Conservation (phyloP, 2,797 vertebrate species). For the Setipinna tenuifilis region DNA sequence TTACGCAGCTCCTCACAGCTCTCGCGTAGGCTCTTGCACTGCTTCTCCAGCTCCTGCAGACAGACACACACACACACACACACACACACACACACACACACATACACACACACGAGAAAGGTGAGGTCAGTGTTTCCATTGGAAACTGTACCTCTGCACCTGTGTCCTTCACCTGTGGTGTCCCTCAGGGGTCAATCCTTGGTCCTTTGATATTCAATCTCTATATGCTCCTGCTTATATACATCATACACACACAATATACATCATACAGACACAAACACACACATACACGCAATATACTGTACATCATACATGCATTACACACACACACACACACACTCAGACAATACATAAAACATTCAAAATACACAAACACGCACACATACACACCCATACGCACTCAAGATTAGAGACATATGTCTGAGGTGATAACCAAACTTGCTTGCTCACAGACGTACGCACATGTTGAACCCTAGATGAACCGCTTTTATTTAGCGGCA, state of each 20-base stretch:
- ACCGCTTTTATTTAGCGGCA: too few relatives aligned
- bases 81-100: slow-evolving; percentile 26
- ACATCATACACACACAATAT: slow-evolving; percentile 21
- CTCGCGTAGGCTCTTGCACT: slow-evolving; percentile 75
- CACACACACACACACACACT: neutral
- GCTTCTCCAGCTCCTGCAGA: slow-evolving; percentile 78
- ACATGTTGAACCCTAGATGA: too few relatives aligned
- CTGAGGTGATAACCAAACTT: neutral
- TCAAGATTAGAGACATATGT: neutral
- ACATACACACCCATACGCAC: neutral
- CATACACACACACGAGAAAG: slow-evolving; percentile 14
- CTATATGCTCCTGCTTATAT: neutral
- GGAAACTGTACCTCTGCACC: too few relatives aligned
- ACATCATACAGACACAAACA: slow-evolving; percentile 20
- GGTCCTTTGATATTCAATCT: too few relatives aligned
- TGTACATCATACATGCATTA: neutral
- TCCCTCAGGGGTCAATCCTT: too few relatives aligned
- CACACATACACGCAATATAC: neutral
- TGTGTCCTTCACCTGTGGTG: too few relatives aligned
- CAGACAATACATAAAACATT: neutral
- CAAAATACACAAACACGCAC: neutral
- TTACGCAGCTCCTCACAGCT: slow-evolving; percentile 81
- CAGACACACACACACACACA: slow-evolving; percentile 20
- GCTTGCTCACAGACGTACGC: too few relatives aligned
- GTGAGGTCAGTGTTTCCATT: too few relatives aligned